Percentiles rank a stretch among this genome's conserved stretches.
phyloP scores from a whole-genome alignment of 2,797 vertebrate species.

The Brotula barbata region DNA sequence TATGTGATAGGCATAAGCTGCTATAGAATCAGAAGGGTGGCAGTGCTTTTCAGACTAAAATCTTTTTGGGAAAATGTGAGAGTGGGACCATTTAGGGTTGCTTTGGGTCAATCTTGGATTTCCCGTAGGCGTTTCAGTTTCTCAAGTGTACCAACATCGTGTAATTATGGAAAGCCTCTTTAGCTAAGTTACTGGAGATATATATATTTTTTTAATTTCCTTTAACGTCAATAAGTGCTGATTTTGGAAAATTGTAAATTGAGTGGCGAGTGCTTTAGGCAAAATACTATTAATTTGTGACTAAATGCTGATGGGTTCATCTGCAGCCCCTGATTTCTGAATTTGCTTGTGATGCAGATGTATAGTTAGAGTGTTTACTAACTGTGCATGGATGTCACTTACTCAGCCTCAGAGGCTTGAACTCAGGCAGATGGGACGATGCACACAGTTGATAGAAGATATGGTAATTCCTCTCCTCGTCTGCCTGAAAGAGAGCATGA shows the following conservation, averaged over 20 bases:
- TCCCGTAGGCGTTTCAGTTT: too few species aligned
- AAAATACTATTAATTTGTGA: not conserved
- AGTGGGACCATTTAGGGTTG: too few species aligned
- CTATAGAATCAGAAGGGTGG: conserved; percentile 16
- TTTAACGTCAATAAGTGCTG: not conserved
- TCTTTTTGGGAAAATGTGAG: too few species aligned
- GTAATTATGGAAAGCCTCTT: not conserved
- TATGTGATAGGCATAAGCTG: conserved; percentile 13
- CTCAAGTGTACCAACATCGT: too few species aligned
- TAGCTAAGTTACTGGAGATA: conserved; percentile 4
- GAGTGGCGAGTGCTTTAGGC: not conserved
- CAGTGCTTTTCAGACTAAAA: not conserved
- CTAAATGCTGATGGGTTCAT: not conserved
- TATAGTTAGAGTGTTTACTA: not conserved
- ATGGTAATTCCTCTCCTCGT: conserved; percentile 98
- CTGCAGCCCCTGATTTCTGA: not conserved
- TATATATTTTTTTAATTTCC: too few species aligned
- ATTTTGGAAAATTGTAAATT: not conserved
- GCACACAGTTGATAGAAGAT: conserved; percentile 99
- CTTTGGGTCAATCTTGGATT: too few species aligned
- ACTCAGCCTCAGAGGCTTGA: conserved; percentile 90
- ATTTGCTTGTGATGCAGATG: not conserved
- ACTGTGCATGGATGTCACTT: conserved; percentile 36
- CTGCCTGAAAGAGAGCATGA: conserved; percentile 83
- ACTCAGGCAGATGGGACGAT: conserved; percentile 89